Base-by-base conservation (phyloP, 1,140 invertebrate genomes). In the Araneus ventricosus region DNA sequence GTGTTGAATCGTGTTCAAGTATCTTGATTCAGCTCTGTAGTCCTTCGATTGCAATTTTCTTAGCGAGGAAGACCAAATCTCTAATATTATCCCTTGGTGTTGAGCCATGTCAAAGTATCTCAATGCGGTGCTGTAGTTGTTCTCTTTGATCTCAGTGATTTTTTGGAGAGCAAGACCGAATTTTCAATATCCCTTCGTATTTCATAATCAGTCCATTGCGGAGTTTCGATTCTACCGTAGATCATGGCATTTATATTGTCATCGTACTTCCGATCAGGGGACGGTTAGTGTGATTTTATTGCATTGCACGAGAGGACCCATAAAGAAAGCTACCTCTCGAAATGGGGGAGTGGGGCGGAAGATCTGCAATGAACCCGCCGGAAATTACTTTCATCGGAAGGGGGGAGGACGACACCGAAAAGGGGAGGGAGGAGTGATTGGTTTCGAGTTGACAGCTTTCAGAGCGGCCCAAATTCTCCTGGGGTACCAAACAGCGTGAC, bases 371-470 rank as follows among this genome's bases (percentile, higher is more conserved):
- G 75, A 10, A n/a, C 17, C 75, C 39, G 24, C 80, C 80, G 80
- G 80, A 84, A 84, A 84, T 84, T 84, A 52, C 80, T 84, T 84
- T 52, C 80, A 84, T 84, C 24, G n/a, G 22, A n/a, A 39, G 39
- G 45, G 10, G 22, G 45, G 80, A 27, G 27, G 34, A 34, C 4
- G 80, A 17, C 24, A 84, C 30, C 14, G 39, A 45, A 84, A 10
- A 14, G 39, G 39, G 45, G 39, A 37, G 8, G 70, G 20, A 10
- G 75, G 75, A 52, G 80, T n/a, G 80, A 84, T 84, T 41, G 80
- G 80, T 84, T 84, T 84, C 80, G 45, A 84, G 80, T 84, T 84
- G 80, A 84, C 80, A 84, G 80, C 39, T 84, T 45, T 84, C 80
- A 45, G 41, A 84, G 80, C 24, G 24, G 80, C 24, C 27, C 7